Base-by-base conservation (phyloP, 2,888 invertebrate genomes). In the Pachydiplax longipennis region DNA sequence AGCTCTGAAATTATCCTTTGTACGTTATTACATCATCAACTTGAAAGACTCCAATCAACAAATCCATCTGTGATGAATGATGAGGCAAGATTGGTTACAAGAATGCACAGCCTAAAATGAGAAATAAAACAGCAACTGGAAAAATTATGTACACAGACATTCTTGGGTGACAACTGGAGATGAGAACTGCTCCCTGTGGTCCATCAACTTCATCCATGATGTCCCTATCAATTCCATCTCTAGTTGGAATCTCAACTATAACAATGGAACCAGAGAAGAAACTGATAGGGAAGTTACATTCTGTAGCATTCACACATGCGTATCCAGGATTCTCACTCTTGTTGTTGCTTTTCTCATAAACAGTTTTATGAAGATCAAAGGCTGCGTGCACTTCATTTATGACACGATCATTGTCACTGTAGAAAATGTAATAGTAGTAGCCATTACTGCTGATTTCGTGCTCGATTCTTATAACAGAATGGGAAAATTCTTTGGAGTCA, bases 371-470 rank as follows among this genome's bases (percentile, higher is more conserved):
- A 93, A 98, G 97, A 94, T 98, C 97, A 93, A 98, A 97, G 91
- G 97, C 95, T 10, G 97, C 97, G 94, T 97, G 97, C 92, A 98
- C 97, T 93, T 97, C 96, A 94, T 98, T 98, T 87, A 95, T 95
- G 15, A 97, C 96, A 92, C 96, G 94, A 93, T 97, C 97, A 94
- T 98, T 97, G 93, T 98, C 97, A 92, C 97, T 97, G 93, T 97
- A 98, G 94, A 98, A 98, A 92, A 98, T 97, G 92, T 98, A 98
- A 94, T 98, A 98, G 93, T 98, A 98, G 94, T 98, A 98, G 12
- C 97, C 98, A 93, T 97, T 97, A 90, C 95, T 95, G 65, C 95
- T 94, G 40, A 98, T 96, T 92, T 97, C 96, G 92, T 98, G 97
- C 91, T 95, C 95, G 0, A 96, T 37, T 12, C 87, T 58, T 25